Percentiles rank a stretch among this genome's conserved stretches.
These are phyloP conservation scores for Gallinago media DNA, from an alignment of 2,113 vertebrate species.

Conservation along the genomic window DNA sequence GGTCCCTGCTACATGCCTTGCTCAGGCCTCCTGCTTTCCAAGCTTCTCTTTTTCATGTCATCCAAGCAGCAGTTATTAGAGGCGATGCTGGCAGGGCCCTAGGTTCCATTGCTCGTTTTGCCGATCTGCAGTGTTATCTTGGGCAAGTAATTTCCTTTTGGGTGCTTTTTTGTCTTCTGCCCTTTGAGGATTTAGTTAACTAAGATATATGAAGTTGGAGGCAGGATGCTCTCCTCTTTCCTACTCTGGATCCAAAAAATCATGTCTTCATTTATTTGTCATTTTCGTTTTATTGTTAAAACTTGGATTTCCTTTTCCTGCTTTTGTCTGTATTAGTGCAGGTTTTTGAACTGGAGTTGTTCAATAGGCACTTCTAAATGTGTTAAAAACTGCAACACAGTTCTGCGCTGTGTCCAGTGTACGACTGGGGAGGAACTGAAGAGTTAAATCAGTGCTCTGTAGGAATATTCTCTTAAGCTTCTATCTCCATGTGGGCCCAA, in stretches of 20 bases:
- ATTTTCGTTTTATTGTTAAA: slow-evolving; percentile 32
- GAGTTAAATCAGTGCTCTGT: background rate
- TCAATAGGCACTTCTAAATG: background rate
- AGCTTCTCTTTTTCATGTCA: background rate
- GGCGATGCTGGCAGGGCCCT: background rate
- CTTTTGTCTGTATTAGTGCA: slow-evolving; percentile 24
- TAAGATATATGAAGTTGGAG: slow-evolving; percentile 11
- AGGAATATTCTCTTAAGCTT: background rate
- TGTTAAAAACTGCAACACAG: background rate
- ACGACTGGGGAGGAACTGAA: background rate
- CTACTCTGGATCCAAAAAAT: slow-evolving; percentile 3
- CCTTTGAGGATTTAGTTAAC: slow-evolving; percentile 35
- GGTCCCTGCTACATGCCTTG: background rate
- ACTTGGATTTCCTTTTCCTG: slow-evolving; percentile 56
- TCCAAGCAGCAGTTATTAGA: background rate
- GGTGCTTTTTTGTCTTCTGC: slow-evolving; percentile 10
- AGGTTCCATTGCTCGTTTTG: slow-evolving; percentile 8
- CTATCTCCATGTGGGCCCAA: background rate
- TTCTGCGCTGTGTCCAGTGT: background rate
- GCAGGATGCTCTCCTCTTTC: slow-evolving; percentile 45
- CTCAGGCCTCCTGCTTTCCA: background rate
- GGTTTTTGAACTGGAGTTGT: background rate
- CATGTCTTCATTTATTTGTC: background rate
- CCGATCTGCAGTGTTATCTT: slow-evolving; percentile 25
- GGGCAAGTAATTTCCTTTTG: slow-evolving; percentile 37